Base-by-base conservation (phyloP, 2,113 vertebrate species). In the Nothoprocta perdicaria region DNA sequence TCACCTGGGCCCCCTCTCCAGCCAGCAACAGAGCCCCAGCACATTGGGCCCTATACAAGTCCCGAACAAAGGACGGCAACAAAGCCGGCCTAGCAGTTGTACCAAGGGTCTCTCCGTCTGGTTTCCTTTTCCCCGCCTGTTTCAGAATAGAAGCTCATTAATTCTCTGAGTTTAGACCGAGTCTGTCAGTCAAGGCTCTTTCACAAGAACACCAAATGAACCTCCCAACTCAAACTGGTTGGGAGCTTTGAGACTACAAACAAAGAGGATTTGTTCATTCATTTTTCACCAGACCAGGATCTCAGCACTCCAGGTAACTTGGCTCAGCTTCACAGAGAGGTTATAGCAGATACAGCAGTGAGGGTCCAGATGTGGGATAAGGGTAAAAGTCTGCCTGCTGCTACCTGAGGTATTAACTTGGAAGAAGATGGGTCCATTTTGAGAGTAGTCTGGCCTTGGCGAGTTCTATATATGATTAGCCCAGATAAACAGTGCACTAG, bases 1-100 rank as follows among this genome's bases (percentile, higher is more conserved):
- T 95, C 95, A 95, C 88, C 58, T 86, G 86, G 60, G 71, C 58
- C 69, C 79, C n/a, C 43, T 84, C 73, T 80, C 26, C 45, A 75
- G 52, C 6, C 50, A 7, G 24, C 86, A 80, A 33, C 89, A 85
- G 31, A 88, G 41, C 22, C 69, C 12, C n/a, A 35, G 19, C 53
- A 57, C 88, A 67, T 63, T 90, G 55, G 23, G 66, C 41, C 12
- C 71, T 77, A 21, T 52, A 72, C 23, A 66, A 57, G 19, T 1
- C 1, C 53, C 66, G 53, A 95, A 93, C 83, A 95, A 95, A 93
- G 35, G 74, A 38, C 0, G 3, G n/a, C 9, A 76, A 88, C 58
- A 88, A 95, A 93, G 58, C 53, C 78, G 21, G 1, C 0, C 6
- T 79, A 79, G 60, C 2, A 4, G 33, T 72, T 8, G 2, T 69